A percentile compares a stretch with the other conserved stretches of the same genome.
These are phyloP conservation scores for Hippocampus abdominalis DNA, from an alignment of 2,113 vertebrate genomes.

Conservation along the genomic window DNA sequence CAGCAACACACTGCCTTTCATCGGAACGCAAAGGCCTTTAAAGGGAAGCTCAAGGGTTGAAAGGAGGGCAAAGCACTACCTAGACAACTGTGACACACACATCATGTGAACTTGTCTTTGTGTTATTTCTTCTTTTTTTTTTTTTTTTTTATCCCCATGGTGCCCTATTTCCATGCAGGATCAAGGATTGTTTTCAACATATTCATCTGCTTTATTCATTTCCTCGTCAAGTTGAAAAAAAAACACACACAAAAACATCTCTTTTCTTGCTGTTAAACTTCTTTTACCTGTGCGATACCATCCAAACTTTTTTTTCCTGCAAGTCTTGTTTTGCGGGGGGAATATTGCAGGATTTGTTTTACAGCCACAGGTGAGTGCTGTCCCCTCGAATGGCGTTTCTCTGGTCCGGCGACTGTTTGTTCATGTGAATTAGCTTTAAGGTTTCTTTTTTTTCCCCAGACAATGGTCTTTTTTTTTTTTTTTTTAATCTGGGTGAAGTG, in stretches of 20 bases:
- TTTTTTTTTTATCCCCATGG: slow-evolving; percentile 31
- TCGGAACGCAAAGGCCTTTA: slow-evolving; percentile 52
- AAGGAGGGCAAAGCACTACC: slow-evolving; percentile 38
- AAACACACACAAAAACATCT: neutral
- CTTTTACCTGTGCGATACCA: slow-evolving; percentile 4
- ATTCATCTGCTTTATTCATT: slow-evolving; percentile 15
- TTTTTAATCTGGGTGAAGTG: no score
- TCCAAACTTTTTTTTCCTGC: slow-evolving; percentile 1
- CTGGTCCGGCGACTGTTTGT: slow-evolving; percentile 33
- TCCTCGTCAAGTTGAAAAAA: slow-evolving; percentile 34
- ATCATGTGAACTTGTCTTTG: slow-evolving; percentile 29
- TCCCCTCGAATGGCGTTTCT: slow-evolving; percentile 53
- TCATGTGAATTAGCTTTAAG: neutral
- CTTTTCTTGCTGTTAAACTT: slow-evolving; percentile 20
- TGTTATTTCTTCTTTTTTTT: slow-evolving; percentile 30
- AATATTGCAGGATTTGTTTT: slow-evolving; percentile 18
- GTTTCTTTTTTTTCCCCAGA: no score
- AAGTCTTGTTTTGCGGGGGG: slow-evolving; percentile 5
- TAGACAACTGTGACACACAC: slow-evolving; percentile 45
- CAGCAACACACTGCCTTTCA: slow-evolving; percentile 52
- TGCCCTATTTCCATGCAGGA: slow-evolving; percentile 45
- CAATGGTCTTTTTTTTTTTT: no score
- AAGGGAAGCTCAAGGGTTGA: slow-evolving; percentile 40
- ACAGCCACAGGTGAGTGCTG: slow-evolving; percentile 45
- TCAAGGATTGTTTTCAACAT: slow-evolving; percentile 22